Conservation (phyloP, 2,888 invertebrate species). For the Tenodera sinensis region DNA sequence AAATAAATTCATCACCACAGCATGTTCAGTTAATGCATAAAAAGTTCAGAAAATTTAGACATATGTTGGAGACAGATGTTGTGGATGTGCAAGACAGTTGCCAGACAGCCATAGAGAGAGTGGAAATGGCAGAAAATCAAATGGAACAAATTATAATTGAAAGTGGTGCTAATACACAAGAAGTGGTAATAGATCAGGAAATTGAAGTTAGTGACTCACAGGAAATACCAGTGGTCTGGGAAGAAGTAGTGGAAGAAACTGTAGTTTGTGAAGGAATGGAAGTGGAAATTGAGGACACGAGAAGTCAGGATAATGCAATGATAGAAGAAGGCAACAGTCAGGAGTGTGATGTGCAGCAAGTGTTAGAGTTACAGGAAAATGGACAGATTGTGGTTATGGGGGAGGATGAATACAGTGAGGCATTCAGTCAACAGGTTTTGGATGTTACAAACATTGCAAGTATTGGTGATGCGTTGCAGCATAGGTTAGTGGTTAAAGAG, state of each 20-base stretch:
- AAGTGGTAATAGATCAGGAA: slow-evolving; percentile 13
- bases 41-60: slow-evolving; percentile 5
- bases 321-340: slow-evolving; percentile 34
- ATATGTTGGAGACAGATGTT: not conserved
- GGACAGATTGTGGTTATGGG: slow-evolving; percentile 15
- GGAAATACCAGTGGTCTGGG: slow-evolving; percentile 36
- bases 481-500: slow-evolving; percentile 1
- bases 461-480: not conserved
- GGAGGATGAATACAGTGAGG: slow-evolving; percentile 10
- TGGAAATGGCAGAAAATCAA: slow-evolving; percentile 40
- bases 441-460: not conserved
- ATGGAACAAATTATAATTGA: slow-evolving; percentile 27
- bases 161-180: slow-evolving; percentile 26
- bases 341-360: slow-evolving; percentile 18
- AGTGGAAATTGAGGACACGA: slow-evolving; percentile 40
- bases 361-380: slow-evolving; percentile 11
- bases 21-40: slow-evolving; percentile 34
- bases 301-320: slow-evolving; percentile 27
- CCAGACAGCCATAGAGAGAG: slow-evolving; percentile 46
- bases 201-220: slow-evolving; percentile 19
- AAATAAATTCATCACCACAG: slow-evolving; percentile 46
- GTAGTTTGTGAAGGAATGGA: slow-evolving; percentile 43
- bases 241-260: slow-evolving; percentile 44
- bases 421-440: slow-evolving; percentile 5
- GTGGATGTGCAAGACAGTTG: slow-evolving; percentile 43